Evolutionary conservation across 2,797 vertebrate genomes (phyloP).

Genomic region (Rallus crepitans): DNA sequence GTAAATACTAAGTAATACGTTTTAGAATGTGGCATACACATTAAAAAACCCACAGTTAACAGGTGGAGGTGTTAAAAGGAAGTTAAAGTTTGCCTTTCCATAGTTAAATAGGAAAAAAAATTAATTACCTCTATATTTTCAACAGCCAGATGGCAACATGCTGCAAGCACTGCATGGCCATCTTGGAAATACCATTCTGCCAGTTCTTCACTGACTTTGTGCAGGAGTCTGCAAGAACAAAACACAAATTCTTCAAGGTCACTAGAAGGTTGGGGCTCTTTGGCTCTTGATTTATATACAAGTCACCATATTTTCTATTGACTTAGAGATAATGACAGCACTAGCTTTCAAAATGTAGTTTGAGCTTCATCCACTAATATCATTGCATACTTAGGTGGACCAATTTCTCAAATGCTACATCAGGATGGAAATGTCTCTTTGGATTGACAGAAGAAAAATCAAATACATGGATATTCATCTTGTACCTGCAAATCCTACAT

Average conservation of each 20-base stretch:
- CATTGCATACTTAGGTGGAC: background rate
- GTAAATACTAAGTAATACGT: background rate
- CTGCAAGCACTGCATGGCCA: constrained; percentile 88
- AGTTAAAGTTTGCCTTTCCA: background rate
- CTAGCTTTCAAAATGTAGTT: background rate
- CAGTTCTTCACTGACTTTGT: constrained; percentile 87
- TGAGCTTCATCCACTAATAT: background rate
- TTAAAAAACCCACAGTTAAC: background rate
- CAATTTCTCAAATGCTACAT: background rate
- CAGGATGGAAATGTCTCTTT: background rate
- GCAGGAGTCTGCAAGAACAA: constrained; percentile 83
- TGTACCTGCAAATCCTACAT: background rate
- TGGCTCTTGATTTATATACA: background rate
- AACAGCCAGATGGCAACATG: constrained; percentile 93
- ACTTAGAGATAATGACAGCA: background rate
- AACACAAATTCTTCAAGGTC: background rate
- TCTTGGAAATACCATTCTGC: constrained; percentile 96
- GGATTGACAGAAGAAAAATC: background rate
- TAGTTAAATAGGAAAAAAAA: background rate
- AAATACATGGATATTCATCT: background rate
- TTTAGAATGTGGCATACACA: background rate
- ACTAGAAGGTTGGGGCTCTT: background rate
- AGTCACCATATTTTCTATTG: background rate
- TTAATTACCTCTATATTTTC: constrained; percentile 89
- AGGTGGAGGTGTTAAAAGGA: background rate